Conservation (phyloP, 37 sponge, comb jelly and placozoan species). For the Chondrilla cf. caribensis region DNA sequence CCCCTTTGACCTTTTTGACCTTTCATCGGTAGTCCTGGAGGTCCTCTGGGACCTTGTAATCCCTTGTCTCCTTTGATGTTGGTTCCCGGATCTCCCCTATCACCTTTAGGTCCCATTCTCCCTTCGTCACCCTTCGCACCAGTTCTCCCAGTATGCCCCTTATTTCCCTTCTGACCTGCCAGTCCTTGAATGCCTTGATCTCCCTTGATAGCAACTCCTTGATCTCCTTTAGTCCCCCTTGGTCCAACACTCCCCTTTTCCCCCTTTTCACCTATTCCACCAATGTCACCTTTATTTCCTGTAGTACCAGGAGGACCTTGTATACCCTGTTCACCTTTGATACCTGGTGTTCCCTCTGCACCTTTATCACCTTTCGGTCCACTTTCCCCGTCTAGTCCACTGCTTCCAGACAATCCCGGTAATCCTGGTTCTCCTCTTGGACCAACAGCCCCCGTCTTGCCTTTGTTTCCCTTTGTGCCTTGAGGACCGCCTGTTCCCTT, state of each 20-base stretch:
- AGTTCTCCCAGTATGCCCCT: not conserved
- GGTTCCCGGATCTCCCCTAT: too few species aligned
- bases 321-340: not conserved
- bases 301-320: not conserved
- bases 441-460: not conserved
- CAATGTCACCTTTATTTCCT: not conserved
- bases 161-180: not conserved
- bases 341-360: not conserved
- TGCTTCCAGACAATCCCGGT: not conserved
- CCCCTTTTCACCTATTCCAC: not conserved
- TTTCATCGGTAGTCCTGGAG: too few species aligned
- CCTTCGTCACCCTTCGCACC: too few species aligned
- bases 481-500: not conserved
- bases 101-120: too few species aligned
- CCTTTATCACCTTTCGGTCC: not conserved
- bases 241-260: not conserved
- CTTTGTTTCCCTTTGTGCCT: not conserved
- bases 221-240: not conserved
- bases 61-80: too few species aligned
- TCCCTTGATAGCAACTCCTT: not conserved
- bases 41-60: not conserved
- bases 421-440: not conserved
- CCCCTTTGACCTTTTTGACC: slow-evolving; percentile 2
- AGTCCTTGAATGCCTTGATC: not conserved
- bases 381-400: not conserved